phyloP scores from a whole-genome alignment of 2,797 vertebrate species.

The Helostoma temminkii region DNA sequence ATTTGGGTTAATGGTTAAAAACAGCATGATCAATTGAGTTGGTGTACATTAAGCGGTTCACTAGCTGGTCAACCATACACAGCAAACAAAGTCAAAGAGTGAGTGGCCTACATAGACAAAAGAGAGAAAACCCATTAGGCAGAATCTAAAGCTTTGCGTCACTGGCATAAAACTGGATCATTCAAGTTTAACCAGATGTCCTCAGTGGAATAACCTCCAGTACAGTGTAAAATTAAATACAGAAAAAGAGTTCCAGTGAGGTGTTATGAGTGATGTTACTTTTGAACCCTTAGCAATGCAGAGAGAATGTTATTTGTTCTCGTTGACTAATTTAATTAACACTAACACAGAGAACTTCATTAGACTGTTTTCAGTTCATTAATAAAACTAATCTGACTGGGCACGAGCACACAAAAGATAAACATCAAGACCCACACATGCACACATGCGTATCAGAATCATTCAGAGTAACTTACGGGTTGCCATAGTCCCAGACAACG shows the following conservation, averaged over 20 bases:
- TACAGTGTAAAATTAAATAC: constrained; percentile 2
- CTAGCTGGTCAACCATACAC: constrained; percentile 27
- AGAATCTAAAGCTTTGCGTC: constrained; percentile 19
- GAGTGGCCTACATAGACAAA: constrained; percentile 55
- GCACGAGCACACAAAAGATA: constrained; percentile 46
- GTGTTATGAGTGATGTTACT: constrained; percentile 32
- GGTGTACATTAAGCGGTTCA: constrained; percentile 52
- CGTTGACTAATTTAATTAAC: constrained; percentile 74
- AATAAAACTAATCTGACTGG: constrained; percentile 66
- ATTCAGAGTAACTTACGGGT: constrained; percentile 89
- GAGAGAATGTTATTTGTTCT: constrained; percentile 57
- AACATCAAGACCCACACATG: constrained; percentile 30
- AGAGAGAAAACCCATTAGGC: constrained; percentile 21
- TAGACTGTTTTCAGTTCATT: constrained; percentile 63
- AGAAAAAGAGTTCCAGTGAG: constrained; percentile 23
- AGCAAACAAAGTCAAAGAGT: constrained; percentile 32
- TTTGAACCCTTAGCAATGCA: constrained; percentile 54
- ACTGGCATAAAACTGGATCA: constrained; percentile 7
- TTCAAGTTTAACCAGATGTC: constrained; percentile 20
- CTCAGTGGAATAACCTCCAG: constrained; percentile 4
- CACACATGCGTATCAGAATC: constrained; percentile 36
- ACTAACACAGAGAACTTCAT: constrained; percentile 68
- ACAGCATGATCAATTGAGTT: constrained; percentile 60
- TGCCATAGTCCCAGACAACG: constrained; percentile 95
- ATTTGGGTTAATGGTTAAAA: constrained; percentile 74